phyloP scores from a whole-genome alignment of 2,888 invertebrate species.

The Salpingus planirostris region DNA sequence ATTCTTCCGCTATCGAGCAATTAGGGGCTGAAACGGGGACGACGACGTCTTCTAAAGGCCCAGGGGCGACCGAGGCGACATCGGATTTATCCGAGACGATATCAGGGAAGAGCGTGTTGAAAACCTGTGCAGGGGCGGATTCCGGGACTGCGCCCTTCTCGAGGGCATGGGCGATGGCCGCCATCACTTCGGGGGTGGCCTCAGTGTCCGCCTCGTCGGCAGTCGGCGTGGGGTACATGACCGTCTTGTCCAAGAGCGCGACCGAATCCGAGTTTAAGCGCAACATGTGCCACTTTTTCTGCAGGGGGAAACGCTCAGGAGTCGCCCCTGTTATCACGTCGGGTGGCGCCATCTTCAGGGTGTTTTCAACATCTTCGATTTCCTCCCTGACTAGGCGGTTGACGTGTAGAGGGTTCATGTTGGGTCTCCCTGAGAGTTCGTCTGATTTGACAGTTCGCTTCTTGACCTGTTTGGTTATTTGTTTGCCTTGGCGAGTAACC shows the following conservation, averaged over 20 bases:
- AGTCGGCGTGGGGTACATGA: conserved; percentile 24
- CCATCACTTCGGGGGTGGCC: conserved; percentile 33
- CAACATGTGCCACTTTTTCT: conserved; percentile 28
- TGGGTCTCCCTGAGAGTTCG: too few relatives aligned
- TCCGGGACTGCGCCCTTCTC: conserved; percentile 33
- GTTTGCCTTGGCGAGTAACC: conserved; percentile 13
- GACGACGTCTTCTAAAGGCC: conserved; percentile 35
- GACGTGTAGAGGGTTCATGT: conserved; percentile 25
- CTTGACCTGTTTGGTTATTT: conserved; percentile 8
- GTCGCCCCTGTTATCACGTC: conserved; percentile 27
- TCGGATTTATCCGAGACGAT: too few relatives aligned
- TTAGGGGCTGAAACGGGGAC: conserved; percentile 21
- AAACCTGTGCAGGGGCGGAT: conserved; percentile 29
- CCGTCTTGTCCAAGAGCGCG: conserved; percentile 28
- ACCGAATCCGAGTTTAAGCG: conserved; percentile 29
- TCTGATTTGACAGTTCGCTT: conserved; percentile 8
- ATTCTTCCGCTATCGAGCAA: conserved; percentile 19
- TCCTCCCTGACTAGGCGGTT: conserved; percentile 33
- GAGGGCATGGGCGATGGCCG: conserved; percentile 34
- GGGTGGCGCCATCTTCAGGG: conserved; percentile 30
- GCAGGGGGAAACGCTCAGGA: conserved; percentile 28
- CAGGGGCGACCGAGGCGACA: conserved; percentile 31
- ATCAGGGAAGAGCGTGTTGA: conserved; percentile 31
- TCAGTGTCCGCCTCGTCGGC: conserved; percentile 32
- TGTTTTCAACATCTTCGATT: conserved; percentile 32